A percentile compares a stretch with the other conserved stretches of the same genome.
Evolutionary conservation across 2,888 invertebrate genomes (phyloP).

Genomic region (Scrobipalpa atriplicella): DNA sequence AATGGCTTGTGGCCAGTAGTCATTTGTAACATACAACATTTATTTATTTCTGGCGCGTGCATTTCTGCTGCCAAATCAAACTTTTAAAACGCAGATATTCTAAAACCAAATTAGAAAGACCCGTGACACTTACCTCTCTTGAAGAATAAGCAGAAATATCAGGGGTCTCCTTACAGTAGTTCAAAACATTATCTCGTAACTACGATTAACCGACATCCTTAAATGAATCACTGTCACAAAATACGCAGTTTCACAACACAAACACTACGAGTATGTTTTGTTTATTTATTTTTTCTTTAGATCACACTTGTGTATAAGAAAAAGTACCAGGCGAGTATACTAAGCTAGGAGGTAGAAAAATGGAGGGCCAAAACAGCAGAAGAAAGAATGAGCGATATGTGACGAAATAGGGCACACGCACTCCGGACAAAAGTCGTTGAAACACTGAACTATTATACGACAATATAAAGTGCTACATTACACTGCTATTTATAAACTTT

Average conservation of each 20-base stretch:
- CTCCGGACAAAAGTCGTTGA: conserved; percentile 2
- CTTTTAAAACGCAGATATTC: neutral
- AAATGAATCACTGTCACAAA: conserved; percentile 9
- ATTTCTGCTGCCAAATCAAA: neutral
- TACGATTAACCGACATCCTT: conserved; percentile 1
- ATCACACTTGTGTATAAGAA: neutral
- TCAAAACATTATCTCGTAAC: neutral
- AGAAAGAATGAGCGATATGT: neutral
- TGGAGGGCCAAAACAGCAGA: neutral
- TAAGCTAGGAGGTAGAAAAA: neutral
- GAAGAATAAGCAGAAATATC: neutral
- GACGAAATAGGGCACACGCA: neutral
- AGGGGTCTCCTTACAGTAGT: neutral
- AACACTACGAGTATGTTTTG: neutral
- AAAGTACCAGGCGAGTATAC: neutral
- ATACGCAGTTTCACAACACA: neutral
- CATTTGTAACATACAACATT: too few species aligned
- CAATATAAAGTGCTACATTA: neutral
- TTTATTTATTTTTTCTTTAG: neutral
- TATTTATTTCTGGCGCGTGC: too few species aligned
- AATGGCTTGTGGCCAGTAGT: too few species aligned
- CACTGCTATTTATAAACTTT: neutral
- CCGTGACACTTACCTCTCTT: neutral
- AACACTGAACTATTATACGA: conserved; percentile 11
- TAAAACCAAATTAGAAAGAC: neutral